Base-by-base conservation (phyloP, 2,113 vertebrate genomes). In the Carassius carassius region DNA sequence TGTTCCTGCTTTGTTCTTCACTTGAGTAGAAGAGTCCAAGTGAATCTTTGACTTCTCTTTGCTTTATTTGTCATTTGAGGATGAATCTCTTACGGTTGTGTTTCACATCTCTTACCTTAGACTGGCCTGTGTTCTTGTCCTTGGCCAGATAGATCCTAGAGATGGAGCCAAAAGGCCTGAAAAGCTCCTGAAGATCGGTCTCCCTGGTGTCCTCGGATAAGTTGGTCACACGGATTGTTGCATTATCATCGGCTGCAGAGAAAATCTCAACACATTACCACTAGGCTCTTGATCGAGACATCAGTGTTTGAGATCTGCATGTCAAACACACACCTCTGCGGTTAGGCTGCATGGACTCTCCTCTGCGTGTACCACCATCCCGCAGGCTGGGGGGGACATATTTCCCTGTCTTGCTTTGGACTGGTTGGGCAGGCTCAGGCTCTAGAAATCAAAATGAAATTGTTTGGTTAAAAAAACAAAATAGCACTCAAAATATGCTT, bases 141-240 rank as follows among this genome's bases (percentile, higher is more conserved):
- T 99, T 99, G 47, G 98, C 98, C 91, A 99, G 88, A 80, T 99
- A 99, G 86, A 99, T 99, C 81, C 98, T 95, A 0, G 98, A 99
- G 89, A 99, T 99, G 88, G 98, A 98, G 62, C 98, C 98, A 0
- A 99, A 99, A 1, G 98, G 98, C 25, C 98, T 95, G 93, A 99
- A 99, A 0, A 99, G 97, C 92, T 99, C 98, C 93, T 99, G 98
- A 79, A 99, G 91, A 87, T 99, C 98, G 0, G 98, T 99, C 93
- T 99, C 98, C 0, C 98, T 95, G 0, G 98, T 99, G 93, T 99
- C 98, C 94, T 99, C 98, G 0, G 98, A 99, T 82, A 99, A 93
- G 92, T 99, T 99, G 89, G 98, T 99, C 85, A 99, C 98, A 0
- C 98, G 97, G 92, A 99, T 99, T 14, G 98, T 99, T 86, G 98